phyloP scores from a whole-genome alignment of 2,888 invertebrate genomes.

The Melipona beecheii region DNA sequence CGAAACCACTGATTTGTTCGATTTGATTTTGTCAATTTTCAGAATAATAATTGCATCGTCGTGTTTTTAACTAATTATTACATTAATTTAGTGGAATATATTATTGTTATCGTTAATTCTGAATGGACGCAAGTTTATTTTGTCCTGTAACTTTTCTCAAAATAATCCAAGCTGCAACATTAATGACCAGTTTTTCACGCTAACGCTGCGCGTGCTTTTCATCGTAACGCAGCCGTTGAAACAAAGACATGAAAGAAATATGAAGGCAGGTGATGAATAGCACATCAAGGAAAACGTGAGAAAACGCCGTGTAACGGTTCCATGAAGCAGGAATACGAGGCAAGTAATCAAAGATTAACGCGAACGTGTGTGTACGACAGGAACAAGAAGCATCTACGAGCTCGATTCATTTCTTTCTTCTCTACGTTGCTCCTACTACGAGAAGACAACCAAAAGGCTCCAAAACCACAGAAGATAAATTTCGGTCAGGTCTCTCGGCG shows the following conservation, averaged over 20 bases:
- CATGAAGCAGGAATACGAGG: neutral
- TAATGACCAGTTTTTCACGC: neutral
- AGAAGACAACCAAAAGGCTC: neutral
- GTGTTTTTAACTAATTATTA: no score
- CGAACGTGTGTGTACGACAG: neutral
- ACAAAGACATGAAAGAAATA: neutral
- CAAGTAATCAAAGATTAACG: neutral
- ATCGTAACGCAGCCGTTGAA: neutral
- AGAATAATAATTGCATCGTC: no score
- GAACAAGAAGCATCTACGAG: neutral
- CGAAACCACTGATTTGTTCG: neutral
- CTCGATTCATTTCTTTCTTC: neutral
- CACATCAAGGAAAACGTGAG: neutral
- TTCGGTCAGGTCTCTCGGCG: conserved; percentile 20
- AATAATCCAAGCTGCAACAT: neutral
- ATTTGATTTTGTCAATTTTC: neutral
- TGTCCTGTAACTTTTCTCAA: neutral
- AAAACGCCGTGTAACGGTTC: neutral
- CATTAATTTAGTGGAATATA: no score
- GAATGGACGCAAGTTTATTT: no score
- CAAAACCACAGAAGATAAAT: neutral
- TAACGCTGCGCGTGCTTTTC: neutral
- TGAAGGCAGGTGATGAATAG: neutral
- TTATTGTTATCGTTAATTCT: no score
- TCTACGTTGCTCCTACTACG: neutral